Percentiles rank a stretch among this genome's conserved stretches.
phyloP scores from a whole-genome alignment of 1,140 invertebrate genomes.

The Cherax quadricarinatus region DNA sequence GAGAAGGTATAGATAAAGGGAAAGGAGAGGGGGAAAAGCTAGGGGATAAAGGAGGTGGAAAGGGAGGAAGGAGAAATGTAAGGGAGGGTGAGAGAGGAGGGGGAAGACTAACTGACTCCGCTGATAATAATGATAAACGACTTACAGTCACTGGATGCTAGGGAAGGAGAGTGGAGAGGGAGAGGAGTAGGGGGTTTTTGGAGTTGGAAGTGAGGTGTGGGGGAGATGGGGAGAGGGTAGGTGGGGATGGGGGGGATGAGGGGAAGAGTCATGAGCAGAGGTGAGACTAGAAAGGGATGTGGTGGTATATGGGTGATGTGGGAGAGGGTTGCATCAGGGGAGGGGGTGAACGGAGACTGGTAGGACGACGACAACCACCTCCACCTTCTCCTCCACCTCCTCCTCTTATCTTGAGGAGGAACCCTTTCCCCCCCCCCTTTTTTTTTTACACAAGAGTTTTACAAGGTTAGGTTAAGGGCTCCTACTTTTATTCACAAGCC shows the following conservation, averaged over 20 bases:
- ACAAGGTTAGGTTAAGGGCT: no score
- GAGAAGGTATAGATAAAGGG: no score
- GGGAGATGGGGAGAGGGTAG: background rate
- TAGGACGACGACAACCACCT: no score
- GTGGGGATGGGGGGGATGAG: background rate
- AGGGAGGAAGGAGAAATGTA: no score
- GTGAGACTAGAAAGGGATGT: background rate
- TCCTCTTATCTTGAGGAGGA: no score
- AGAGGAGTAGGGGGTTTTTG: background rate
- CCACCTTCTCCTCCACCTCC: no score
- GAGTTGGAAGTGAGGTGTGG: no score
- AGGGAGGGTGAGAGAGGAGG: background rate
- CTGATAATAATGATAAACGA: slow-evolving; percentile 2
- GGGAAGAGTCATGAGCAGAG: background rate
- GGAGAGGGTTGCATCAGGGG: background rate
- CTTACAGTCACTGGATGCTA: slow-evolving; percentile 1
- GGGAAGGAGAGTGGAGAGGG: background rate
- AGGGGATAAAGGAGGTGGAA: background rate
- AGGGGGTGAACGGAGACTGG: background rate
- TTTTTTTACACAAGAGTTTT: no score
- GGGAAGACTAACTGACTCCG: background rate
- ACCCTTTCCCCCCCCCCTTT: no score
- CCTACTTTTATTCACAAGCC: no score
- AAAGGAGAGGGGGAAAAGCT: no score
- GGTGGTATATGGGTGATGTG: background rate